Conservation (phyloP, 2,888 invertebrate species). For the Byasa hedistus region DNA sequence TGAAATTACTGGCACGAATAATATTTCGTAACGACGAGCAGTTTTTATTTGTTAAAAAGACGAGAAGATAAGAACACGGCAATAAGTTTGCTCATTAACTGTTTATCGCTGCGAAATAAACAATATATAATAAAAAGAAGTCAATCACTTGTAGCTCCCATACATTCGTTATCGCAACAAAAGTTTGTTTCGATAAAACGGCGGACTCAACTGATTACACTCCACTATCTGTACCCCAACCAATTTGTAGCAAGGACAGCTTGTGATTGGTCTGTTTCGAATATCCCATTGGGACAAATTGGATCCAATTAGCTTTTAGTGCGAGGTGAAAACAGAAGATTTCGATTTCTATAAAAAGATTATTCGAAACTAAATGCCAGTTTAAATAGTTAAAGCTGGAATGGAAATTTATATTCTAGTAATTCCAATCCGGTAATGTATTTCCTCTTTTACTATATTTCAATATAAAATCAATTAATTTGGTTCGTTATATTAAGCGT, state of each 20-base stretch:
- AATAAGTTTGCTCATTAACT: background rate
- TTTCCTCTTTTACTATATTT: too few species aligned
- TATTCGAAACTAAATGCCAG: conserved; percentile 24
- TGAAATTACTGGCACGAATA: too few species aligned
- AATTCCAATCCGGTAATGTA: background rate
- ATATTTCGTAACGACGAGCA: background rate
- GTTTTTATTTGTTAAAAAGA: background rate
- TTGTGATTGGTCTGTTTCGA: conserved; percentile 71
- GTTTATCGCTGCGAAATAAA: conserved; percentile 17
- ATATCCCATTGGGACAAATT: conserved; percentile 67
- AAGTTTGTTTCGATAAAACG: conserved; percentile 66
- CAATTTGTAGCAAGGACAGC: conserved; percentile 61
- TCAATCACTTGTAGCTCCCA: conserved; percentile 39
- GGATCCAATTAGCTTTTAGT: conserved; percentile 65
- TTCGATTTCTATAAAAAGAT: conserved; percentile 32
- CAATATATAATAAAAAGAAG: conserved; percentile 14
- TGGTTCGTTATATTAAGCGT: background rate
- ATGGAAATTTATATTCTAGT: background rate
- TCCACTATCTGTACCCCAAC: conserved; percentile 49
- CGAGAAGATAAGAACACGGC: background rate
- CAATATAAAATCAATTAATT: background rate
- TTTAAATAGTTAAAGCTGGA: conserved; percentile 14
- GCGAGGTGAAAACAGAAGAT: conserved; percentile 42
- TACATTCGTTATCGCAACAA: conserved; percentile 56
- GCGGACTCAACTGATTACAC: conserved; percentile 63